Evolutionary conservation across 1,140 invertebrate genomes (phyloP).

Genomic region (Conus ventricosus): DNA sequence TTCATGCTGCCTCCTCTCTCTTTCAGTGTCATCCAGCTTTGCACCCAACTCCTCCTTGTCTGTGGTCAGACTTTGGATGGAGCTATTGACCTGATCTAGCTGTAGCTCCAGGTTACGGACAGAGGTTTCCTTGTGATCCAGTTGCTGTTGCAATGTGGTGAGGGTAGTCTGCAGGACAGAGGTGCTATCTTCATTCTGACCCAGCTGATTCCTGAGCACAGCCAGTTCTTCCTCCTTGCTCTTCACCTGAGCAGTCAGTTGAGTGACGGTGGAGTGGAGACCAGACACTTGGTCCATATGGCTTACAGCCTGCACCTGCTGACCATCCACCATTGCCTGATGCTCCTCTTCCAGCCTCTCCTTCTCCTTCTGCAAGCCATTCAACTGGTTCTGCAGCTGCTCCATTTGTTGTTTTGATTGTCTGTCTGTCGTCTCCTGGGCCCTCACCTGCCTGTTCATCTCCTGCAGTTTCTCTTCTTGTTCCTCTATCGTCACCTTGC

Average conservation of each 20-base stretch:
- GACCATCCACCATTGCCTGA: constrained; percentile 22
- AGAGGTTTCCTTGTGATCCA: constrained; percentile 25
- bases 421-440: neutral
- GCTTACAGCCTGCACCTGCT: constrained; percentile 35
- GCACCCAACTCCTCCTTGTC: constrained; percentile 29
- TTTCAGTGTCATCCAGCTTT: constrained; percentile 39
- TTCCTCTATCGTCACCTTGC: neutral
- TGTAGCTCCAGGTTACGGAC: constrained; percentile 32
- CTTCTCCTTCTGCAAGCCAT: neutral
- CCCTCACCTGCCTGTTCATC: constrained; percentile 17
- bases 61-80: neutral
- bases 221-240: neutral
- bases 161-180: neutral
- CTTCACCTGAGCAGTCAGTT: constrained; percentile 30
- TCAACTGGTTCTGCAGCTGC: constrained; percentile 3
- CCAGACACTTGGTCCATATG: constrained; percentile 12
- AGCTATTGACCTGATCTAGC: constrained; percentile 35
- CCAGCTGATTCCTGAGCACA: neutral
- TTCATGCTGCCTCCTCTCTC: constrained; percentile 6
- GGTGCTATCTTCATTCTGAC: neutral
- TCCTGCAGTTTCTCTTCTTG: constrained; percentile 38
- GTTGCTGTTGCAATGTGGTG: constrained; percentile 25
- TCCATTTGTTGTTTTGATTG: neutral
- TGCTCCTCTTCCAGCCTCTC: neutral
- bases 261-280: constrained; percentile 25